These are phyloP conservation scores for Lamellibrachia columna DNA, from an alignment of 2,888 invertebrate species.

Conservation along the genomic window DNA sequence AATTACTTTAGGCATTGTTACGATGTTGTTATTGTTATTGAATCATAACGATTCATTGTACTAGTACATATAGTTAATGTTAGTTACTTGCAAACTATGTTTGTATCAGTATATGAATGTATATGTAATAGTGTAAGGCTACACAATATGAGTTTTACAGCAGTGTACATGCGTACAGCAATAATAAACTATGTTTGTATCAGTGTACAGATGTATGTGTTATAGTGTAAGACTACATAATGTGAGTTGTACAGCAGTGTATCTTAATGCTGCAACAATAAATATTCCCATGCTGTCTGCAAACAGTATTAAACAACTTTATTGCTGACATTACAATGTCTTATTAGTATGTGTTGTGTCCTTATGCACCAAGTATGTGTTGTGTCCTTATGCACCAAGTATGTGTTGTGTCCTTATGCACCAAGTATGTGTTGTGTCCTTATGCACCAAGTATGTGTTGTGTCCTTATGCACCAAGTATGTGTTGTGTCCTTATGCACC, in stretches of 20 bases:
- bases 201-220: not conserved
- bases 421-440: too few relatives aligned
- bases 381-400: too few relatives aligned
- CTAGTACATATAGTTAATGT: not conserved
- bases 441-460: too few relatives aligned
- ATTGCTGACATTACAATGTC: not conserved
- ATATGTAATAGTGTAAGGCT: not conserved
- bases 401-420: too few relatives aligned
- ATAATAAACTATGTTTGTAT: not conserved
- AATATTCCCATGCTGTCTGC: not conserved
- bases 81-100: not conserved
- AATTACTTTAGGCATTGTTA: not conserved
- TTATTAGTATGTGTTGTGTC: not conserved
- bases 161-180: not conserved
- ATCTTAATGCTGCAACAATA: too few relatives aligned
- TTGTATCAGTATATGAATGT: not conserved
- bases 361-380: too few relatives aligned
- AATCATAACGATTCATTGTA: not conserved
- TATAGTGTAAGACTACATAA: not conserved
- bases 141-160: not conserved
- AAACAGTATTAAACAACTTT: slow-evolving; percentile 6
- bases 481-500: too few relatives aligned
- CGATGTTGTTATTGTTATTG: not conserved
- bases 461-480: too few relatives aligned
- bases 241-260: not conserved